Evolutionary conservation across 2,888 invertebrate genomes (phyloP).

Genomic region (Tiliacea aurago): DNA sequence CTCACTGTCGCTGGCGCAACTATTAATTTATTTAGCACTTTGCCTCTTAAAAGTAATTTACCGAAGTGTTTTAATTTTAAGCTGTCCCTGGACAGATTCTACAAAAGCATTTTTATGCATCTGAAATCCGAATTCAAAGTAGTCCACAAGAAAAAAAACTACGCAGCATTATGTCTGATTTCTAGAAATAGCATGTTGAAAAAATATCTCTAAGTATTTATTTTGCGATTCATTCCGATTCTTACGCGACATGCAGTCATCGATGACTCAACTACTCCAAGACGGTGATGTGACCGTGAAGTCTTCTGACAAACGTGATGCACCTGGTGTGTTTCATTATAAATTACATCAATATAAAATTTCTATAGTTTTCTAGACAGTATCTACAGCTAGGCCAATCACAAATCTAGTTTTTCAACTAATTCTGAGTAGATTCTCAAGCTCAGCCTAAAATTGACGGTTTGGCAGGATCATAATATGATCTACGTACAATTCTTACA

Average conservation of each 20-base stretch:
- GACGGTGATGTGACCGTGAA: constrained; percentile 40
- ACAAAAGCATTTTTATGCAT: neutral
- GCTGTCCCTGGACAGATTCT: neutral
- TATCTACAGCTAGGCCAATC: neutral
- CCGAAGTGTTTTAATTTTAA: constrained; percentile 10
- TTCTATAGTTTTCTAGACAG: neutral
- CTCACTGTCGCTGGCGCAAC: neutral
- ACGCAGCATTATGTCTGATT: neutral
- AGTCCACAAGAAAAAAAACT: neutral
- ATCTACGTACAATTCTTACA: no score
- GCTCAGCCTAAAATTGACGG: no score
- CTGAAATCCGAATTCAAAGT: neutral
- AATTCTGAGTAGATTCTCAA: neutral
- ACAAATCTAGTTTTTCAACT: neutral
- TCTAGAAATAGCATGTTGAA: constrained; percentile 9
- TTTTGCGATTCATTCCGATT: constrained; percentile 31
- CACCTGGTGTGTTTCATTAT: constrained; percentile 19
- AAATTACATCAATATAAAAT: neutral
- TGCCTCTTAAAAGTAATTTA: constrained; percentile 11
- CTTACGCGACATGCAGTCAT: constrained; percentile 34
- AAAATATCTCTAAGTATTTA: constrained; percentile 14
- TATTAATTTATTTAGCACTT: constrained; percentile 14
- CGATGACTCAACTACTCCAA: constrained; percentile 37
- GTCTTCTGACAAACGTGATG: constrained; percentile 19
- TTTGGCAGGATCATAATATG: no score